Percentiles rank a stretch among this genome's conserved stretches.
Conservation (phyloP, 2,888 invertebrate species). For the Ectemnius lituratus region DNA sequence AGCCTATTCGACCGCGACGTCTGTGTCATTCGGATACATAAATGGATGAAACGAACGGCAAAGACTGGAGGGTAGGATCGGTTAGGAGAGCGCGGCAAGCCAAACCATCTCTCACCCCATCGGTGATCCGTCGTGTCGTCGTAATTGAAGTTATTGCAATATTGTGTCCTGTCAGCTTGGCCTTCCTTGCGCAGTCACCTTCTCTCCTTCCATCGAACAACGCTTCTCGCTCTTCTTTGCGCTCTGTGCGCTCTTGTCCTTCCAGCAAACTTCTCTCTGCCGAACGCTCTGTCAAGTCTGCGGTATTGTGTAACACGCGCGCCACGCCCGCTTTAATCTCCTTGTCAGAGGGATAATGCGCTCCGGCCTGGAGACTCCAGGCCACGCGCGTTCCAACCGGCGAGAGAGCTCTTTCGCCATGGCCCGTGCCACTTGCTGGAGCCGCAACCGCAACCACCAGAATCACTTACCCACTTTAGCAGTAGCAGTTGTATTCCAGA, state of each 20-base stretch:
- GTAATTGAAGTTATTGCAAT: slow-evolving; percentile 78
- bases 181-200: slow-evolving; percentile 45
- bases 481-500: no score
- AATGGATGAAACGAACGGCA: slow-evolving; percentile 64
- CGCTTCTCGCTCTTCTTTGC: slow-evolving; percentile 15
- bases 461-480: no score
- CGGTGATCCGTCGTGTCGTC: slow-evolving; percentile 70
- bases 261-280: slow-evolving; percentile 31
- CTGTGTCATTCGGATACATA: slow-evolving; percentile 68
- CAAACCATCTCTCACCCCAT: slow-evolving; percentile 55
- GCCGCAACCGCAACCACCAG: slow-evolving; percentile 3
- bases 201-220: slow-evolving; percentile 21
- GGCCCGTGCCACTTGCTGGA: slow-evolving; percentile 19
- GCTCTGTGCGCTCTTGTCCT: background rate
- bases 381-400: background rate
- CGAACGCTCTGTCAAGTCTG: slow-evolving; percentile 61
- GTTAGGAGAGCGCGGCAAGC: slow-evolving; percentile 15
- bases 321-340: slow-evolving; percentile 68
- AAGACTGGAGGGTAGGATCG: slow-evolving; percentile 17
- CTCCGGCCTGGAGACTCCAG: slow-evolving; percentile 34
- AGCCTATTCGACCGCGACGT: slow-evolving; percentile 72
- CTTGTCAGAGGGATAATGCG: slow-evolving; percentile 52
- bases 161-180: slow-evolving; percentile 76
- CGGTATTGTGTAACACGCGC: slow-evolving; percentile 66
- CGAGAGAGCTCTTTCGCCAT: slow-evolving; percentile 7